Percentiles rank a stretch among this genome's conserved stretches.
These are phyloP conservation scores for Sebastes umbrosus DNA, from an alignment of 2,797 vertebrate genomes.

Conservation along the genomic window DNA sequence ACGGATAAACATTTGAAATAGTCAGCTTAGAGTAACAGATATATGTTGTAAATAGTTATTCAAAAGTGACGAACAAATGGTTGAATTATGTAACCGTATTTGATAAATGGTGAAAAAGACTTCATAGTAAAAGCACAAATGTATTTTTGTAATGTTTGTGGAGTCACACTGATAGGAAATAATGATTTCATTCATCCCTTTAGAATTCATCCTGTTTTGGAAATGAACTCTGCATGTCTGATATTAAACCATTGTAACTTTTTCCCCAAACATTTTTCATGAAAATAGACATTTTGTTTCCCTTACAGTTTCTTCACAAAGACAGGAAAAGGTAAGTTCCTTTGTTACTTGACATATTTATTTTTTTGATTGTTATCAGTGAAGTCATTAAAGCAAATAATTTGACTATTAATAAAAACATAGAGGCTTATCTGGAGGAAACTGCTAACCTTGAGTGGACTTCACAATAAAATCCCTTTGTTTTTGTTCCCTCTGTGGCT, in stretches of 20 bases:
- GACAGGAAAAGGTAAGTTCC: slow-evolving; percentile 22
- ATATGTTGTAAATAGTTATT: too few species aligned
- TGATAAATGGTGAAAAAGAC: not conserved
- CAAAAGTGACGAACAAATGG: not conserved
- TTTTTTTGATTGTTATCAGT: not conserved
- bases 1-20: too few species aligned
- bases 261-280: not conserved
- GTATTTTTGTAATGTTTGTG: not conserved
- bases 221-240: not conserved
- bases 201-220: slow-evolving; percentile 1
- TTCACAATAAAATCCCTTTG: not conserved
- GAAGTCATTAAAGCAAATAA: slow-evolving; percentile 16
- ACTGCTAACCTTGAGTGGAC: not conserved
- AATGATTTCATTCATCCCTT: not conserved
- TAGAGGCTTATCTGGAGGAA: slow-evolving; percentile 39
- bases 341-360: not conserved
- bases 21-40: not conserved
- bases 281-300: not conserved
- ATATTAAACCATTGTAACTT: not conserved
- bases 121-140: not conserved
- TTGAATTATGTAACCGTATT: not conserved
- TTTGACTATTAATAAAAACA: not conserved
- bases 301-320: slow-evolving; percentile 18
- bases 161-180: not conserved
- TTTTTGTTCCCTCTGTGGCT: not conserved